Base-by-base conservation (phyloP, 2,113 vertebrate species). In the Otis tarda region DNA sequence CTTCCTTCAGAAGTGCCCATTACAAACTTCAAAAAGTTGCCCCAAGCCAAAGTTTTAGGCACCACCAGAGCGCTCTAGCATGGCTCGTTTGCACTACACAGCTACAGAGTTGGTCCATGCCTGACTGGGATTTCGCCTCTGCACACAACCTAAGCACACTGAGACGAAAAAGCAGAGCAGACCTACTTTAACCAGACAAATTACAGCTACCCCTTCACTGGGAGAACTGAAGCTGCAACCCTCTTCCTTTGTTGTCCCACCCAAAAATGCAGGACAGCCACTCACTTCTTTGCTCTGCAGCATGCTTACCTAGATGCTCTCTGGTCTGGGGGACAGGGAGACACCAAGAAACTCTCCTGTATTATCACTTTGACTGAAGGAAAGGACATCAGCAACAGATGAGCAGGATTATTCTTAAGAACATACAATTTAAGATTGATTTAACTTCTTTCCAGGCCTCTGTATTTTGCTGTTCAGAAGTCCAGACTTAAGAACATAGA, bases 41-140 rank as follows among this genome's bases (percentile, higher is more conserved):
- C 10, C 33, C 56, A 43, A 69, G 35, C 14, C 55, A 14, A 73
- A 56, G 18, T 18, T 17, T 50, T 37, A 27, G 52, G 25, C 7
- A 12, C 35, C 30, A 30, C 15, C 30, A 41, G 25, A 53, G 33
- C 6, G 23, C 17, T 22, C 35, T 15, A 50, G 20, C 23, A 47
- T 1, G 5, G n/a, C 37, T 63, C 0, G 0, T 30, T 3, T 12
- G 41, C 18, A 18, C 60, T 28, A 27, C 6, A 15, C 33, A 15
- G 33, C 67, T 41, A 50, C 15, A 53, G 33, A 63, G 33, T 50
- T 22, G 15, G 19, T 70, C 57, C 31, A 14, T 1, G 4, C 17
- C 52, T 27, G 52, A n/a, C 0, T 14, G 4, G n/a, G 15, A 33
- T 37, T 61, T 63, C 20, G 9, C 6, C 24, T 74, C 55, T 52